phyloP scores from a whole-genome alignment of 2,797 vertebrate species.

The Chrysocyon brachyurus region DNA sequence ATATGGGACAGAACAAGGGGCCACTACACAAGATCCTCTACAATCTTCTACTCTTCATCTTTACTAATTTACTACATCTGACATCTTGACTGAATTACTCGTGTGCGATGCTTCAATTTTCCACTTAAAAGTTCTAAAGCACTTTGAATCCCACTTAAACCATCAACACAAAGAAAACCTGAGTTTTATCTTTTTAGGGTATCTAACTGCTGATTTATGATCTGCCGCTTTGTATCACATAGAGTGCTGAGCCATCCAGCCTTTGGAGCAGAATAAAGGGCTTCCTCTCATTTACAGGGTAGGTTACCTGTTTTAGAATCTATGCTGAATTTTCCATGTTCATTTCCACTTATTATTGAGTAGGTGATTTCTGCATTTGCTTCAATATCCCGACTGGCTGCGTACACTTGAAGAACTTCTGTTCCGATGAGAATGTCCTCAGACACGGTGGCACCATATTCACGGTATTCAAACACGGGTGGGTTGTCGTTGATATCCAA shows the following conservation, averaged over 20 bases:
- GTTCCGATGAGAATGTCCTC: conserved; percentile 93
- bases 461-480: conserved; percentile 96
- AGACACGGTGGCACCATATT: conserved; percentile 93
- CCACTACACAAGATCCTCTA: background rate
- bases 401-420: conserved; percentile 95
- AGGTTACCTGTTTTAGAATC: conserved; percentile 93
- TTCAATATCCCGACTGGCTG: conserved; percentile 95
- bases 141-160: background rate
- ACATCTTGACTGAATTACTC: background rate
- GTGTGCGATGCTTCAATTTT: background rate
- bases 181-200: background rate
- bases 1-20: no score
- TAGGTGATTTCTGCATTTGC: conserved; percentile 95
- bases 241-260: fast-evolving
- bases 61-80: background rate
- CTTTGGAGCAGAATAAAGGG: background rate
- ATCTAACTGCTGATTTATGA: background rate
- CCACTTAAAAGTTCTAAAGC: background rate
- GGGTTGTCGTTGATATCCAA: conserved; percentile 99
- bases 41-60: background rate
- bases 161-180: background rate
- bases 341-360: conserved; percentile 96
- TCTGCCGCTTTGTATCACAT: no score
- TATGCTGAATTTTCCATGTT: conserved; percentile 96
- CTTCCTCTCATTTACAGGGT: background rate